These are phyloP conservation scores for Pica pica DNA, from an alignment of 2,113 vertebrate genomes.

Conservation along the genomic window DNA sequence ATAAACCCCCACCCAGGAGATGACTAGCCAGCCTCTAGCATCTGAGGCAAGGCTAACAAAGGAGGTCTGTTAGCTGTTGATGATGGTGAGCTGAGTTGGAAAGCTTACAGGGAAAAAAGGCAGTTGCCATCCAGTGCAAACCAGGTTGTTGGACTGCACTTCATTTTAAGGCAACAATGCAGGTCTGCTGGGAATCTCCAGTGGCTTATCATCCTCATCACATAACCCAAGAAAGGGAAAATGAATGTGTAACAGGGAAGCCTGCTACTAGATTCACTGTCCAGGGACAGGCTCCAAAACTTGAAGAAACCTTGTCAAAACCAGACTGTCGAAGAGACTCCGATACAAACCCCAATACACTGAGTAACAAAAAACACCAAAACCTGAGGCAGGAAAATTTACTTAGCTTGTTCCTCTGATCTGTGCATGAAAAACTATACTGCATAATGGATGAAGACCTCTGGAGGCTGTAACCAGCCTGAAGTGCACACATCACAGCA, in stretches of 20 bases:
- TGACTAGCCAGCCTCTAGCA: neutral
- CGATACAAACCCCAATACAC: neutral
- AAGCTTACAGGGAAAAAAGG: neutral
- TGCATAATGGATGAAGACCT: neutral
- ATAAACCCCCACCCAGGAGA: slow-evolving; percentile 20
- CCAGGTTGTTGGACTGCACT: neutral
- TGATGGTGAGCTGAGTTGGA: neutral
- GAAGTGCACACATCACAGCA: neutral
- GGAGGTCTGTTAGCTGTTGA: neutral
- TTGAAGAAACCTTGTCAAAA: neutral
- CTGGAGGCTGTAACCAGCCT: neutral
- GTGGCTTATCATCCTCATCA: neutral
- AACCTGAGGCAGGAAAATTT: neutral
- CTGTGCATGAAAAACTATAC: neutral
- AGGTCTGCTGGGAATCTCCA: neutral
- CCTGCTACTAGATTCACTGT: neutral
- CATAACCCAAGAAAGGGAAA: neutral
- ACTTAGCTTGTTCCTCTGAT: neutral
- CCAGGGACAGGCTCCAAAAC: neutral
- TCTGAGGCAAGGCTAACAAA: slow-evolving; percentile 42
- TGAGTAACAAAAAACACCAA: neutral
- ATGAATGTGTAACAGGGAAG: neutral
- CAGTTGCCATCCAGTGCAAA: neutral
- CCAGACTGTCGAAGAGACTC: neutral
- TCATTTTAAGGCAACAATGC: neutral